Conservation (phyloP, 2,888 invertebrate genomes). For the Nesidiocoris tenuis region DNA sequence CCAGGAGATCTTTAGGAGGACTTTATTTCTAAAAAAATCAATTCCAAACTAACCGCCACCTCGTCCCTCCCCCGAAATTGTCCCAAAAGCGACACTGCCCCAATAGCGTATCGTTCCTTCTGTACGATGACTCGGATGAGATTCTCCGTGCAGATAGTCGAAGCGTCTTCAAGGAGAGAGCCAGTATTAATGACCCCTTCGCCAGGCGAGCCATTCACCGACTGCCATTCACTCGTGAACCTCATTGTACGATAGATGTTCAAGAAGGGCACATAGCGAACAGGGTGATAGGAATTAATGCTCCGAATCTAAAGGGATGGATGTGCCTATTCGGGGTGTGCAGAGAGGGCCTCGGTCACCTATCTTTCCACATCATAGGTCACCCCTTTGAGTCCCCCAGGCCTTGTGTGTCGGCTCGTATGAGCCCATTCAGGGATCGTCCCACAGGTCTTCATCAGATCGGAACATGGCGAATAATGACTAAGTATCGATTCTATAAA, state of each 20-base stretch:
- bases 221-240: not conserved
- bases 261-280: not conserved
- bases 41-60: no score
- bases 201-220: not conserved
- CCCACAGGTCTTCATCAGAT: not conserved
- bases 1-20: no score
- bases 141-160: no score
- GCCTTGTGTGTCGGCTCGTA: not conserved
- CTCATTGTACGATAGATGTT: not conserved
- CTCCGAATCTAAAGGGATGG: not conserved
- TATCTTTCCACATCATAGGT: constrained; percentile 33
- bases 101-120: no score
- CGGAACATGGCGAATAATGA: not conserved
- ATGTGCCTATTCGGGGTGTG: constrained; percentile 1
- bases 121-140: no score
- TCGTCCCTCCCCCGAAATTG: no score
- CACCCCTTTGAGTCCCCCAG: constrained; percentile 8
- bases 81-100: no score
- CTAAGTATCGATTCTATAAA: no score
- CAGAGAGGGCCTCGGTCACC: constrained; percentile 21
- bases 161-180: not conserved
- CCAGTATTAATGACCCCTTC: not conserved
- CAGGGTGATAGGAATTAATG: constrained; percentile 37
- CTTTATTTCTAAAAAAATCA: no score
- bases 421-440: not conserved